Conservation (phyloP, 2,888 invertebrate genomes). For the Andrena marginata region DNA sequence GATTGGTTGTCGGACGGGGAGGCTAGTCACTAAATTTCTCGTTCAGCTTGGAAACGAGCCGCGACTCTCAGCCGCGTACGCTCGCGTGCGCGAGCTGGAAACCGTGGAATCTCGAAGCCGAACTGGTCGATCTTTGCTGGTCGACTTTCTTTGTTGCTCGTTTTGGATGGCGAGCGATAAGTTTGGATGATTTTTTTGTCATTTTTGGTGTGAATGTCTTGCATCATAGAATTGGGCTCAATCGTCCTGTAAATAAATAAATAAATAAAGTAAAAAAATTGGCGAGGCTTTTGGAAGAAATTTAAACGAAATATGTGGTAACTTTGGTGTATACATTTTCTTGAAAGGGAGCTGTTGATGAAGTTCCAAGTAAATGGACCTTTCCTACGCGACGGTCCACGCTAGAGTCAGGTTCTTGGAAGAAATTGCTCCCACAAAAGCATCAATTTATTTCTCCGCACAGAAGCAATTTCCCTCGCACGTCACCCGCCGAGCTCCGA, state of each 20-base stretch:
- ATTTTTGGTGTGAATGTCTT: not conserved
- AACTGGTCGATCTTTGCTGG: slow-evolving; percentile 5
- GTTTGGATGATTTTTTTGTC: not conserved
- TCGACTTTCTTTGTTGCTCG: not conserved
- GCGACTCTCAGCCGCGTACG: slow-evolving; percentile 7
- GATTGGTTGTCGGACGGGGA: slow-evolving; percentile 80
- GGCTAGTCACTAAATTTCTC: slow-evolving; percentile 82
- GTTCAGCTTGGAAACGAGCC: slow-evolving; percentile 64
- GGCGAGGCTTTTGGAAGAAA: no score
- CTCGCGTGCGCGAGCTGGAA: slow-evolving; percentile 4
- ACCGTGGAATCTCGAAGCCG: not conserved
- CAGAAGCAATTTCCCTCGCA: not conserved
- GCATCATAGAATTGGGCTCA: no score
- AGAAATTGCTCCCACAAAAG: not conserved
- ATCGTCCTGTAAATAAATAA: no score
- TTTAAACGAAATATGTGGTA: no score
- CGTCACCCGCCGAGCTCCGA: not conserved
- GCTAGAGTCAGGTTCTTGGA: not conserved
- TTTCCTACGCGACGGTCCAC: not conserved
- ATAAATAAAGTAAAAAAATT: no score
- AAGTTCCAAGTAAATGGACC: not conserved
- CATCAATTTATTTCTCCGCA: slow-evolving; percentile 18
- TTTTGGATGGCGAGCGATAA: not conserved
- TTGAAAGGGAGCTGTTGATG: no score
- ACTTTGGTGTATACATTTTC: no score